phyloP scores from a whole-genome alignment of 2,113 vertebrate species.

The Chinchilla lanigera region DNA sequence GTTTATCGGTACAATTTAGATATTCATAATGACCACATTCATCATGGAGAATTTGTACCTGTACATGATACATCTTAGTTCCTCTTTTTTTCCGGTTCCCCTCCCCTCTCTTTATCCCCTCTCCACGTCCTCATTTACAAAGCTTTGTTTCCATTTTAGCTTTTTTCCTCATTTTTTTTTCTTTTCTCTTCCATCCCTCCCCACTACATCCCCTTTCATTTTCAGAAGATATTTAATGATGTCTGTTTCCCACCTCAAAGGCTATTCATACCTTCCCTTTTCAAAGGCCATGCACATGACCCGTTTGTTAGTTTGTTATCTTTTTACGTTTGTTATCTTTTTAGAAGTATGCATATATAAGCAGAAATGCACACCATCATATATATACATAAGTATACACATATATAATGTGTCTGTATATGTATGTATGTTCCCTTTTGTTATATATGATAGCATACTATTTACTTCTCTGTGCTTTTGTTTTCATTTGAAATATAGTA shows the following conservation, averaged over 20 bases:
- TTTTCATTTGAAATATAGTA: conserved; percentile 21
- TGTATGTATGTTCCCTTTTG: neutral
- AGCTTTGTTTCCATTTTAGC: neutral
- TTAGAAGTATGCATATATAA: neutral
- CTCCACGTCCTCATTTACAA: neutral
- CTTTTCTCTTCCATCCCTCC: neutral
- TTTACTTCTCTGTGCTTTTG: neutral
- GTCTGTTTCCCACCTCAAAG: neutral
- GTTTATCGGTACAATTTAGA: no score
- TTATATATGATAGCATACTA: neutral
- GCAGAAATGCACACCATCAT: neutral
- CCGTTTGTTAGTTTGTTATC: conserved; percentile 18
- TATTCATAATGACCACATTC: no score
- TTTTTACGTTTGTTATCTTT: no score
- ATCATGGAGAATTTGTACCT: no score
- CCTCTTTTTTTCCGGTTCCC: neutral
- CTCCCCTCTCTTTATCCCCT: neutral
- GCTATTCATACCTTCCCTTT: neutral
- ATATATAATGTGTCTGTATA: neutral
- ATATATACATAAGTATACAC: neutral
- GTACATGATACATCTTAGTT: no score
- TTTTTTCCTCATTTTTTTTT: neutral
- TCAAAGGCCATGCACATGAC: neutral
- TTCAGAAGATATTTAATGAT: neutral
- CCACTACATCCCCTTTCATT: neutral